A percentile compares a stretch with the other conserved stretches of the same genome.
Evolutionary conservation across 1,140 invertebrate species (phyloP).

Genomic region (Drosophila insularis): DNA sequence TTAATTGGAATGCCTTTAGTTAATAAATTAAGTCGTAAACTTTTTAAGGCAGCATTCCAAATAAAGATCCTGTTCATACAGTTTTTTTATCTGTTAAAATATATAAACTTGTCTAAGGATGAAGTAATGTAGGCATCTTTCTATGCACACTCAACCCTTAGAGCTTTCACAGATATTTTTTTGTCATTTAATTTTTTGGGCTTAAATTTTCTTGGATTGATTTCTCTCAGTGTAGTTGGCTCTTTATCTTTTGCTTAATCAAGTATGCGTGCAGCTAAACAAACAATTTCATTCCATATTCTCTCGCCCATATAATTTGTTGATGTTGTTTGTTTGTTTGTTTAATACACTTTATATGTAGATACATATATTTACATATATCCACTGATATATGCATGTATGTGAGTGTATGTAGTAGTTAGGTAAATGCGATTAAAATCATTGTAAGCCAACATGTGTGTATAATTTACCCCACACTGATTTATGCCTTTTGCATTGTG

Average conservation of each 20-base stretch:
- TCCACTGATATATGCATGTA: background rate
- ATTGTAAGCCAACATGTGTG: conserved; percentile 4
- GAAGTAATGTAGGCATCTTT: too few species aligned
- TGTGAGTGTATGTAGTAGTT: conserved; percentile 17
- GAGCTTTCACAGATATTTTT: too few species aligned
- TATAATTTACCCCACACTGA: conserved; percentile 45
- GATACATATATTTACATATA: background rate
- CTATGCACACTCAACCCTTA: too few species aligned
- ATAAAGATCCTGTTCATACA: too few species aligned
- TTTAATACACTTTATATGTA: conserved; percentile 4
- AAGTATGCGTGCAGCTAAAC: conserved; percentile 68
- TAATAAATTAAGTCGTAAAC: too few species aligned
- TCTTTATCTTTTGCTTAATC: conserved; percentile 28
- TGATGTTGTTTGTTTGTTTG: conserved; percentile 30
- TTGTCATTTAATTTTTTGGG: background rate
- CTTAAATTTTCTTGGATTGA: background rate
- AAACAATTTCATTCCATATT: conserved; percentile 46
- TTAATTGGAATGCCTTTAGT: too few species aligned
- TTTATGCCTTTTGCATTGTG: conserved; percentile 46
- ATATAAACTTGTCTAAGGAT: too few species aligned
- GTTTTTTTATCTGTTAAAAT: too few species aligned
- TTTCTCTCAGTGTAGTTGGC: background rate
- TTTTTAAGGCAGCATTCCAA: too few species aligned
- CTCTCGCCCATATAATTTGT: conserved; percentile 30
- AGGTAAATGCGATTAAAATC: conserved; percentile 61